Evolutionary conservation across 2,113 vertebrate genomes (phyloP).

Genomic region (Chloroceryle aenea): DNA sequence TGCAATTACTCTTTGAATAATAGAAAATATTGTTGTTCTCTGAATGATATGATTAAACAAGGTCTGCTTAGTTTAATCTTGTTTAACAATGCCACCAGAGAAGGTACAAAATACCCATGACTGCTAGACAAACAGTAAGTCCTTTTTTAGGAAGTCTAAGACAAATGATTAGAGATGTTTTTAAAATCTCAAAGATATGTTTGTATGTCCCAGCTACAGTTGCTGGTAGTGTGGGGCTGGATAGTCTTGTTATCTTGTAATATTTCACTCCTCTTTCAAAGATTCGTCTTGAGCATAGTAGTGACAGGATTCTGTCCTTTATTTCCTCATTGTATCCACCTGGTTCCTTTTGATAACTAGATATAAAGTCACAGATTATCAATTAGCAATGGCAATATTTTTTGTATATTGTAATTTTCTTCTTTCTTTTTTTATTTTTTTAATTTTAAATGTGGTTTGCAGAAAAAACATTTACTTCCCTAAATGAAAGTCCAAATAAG

Average conservation of each 20-base stretch:
- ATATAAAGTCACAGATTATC: not conserved
- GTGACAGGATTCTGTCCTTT: not conserved
- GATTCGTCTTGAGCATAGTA: not conserved
- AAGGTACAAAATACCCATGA: not conserved
- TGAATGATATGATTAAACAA: not conserved
- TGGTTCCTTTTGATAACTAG: not conserved
- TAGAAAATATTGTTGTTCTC: not conserved
- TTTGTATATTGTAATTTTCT: not conserved
- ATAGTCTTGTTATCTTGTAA: not conserved
- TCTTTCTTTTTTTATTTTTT: not conserved
- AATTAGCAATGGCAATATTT: not conserved
- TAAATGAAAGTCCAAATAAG: constrained; percentile 31
- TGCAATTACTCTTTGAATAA: no score
- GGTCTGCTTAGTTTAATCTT: not conserved
- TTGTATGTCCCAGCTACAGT: not conserved
- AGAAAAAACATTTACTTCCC: constrained; percentile 48
- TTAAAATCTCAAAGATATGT: not conserved
- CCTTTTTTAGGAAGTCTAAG: not conserved
- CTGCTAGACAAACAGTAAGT: not conserved
- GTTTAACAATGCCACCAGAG: not conserved
- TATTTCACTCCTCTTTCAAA: not conserved
- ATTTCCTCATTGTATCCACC: constrained; percentile 34
- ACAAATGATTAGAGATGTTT: not conserved
- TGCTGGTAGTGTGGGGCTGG: not conserved
- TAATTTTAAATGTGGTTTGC: not conserved